Conservation (phyloP, 2,113 vertebrate genomes). For the Lampris incognitus region DNA sequence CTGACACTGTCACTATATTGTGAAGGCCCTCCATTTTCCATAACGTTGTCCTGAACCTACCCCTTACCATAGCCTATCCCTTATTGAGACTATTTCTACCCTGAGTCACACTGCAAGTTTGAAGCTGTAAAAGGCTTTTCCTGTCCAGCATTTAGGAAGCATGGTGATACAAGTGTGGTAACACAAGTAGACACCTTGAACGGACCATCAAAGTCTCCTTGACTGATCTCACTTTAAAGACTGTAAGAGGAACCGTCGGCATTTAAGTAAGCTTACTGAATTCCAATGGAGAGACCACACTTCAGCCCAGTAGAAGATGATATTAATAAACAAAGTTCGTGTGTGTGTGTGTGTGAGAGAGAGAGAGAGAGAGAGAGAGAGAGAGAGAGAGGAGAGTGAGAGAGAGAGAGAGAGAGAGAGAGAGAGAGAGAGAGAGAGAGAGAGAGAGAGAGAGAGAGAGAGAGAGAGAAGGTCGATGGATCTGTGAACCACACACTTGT, state of each 20-base stretch:
- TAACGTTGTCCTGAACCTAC: background rate
- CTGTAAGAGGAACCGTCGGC: background rate
- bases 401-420: background rate
- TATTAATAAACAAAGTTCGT: constrained; percentile 32
- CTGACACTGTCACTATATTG: too few relatives aligned
- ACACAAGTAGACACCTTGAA: constrained; percentile 17
- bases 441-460: background rate
- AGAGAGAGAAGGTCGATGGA: background rate
- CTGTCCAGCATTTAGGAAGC: too few relatives aligned
- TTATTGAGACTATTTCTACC: too few relatives aligned
- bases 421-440: background rate
- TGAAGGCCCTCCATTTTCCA: too few relatives aligned
- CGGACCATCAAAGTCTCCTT: constrained; percentile 16
- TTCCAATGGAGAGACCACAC: background rate
- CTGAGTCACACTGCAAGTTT: too few relatives aligned
- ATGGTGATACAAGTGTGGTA: background rate
- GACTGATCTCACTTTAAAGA: background rate
- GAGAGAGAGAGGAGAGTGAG: background rate
- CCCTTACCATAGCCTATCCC: background rate
- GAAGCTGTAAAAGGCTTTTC: too few relatives aligned
- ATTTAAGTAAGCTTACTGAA: background rate
- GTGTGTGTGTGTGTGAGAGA: constrained; percentile 2
- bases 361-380: too few relatives aligned
- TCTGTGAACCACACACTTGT: background rate
- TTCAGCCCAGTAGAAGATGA: constrained; percentile 35